Conservation (phyloP, 2,888 invertebrate species). For the Drosophila dives region DNA sequence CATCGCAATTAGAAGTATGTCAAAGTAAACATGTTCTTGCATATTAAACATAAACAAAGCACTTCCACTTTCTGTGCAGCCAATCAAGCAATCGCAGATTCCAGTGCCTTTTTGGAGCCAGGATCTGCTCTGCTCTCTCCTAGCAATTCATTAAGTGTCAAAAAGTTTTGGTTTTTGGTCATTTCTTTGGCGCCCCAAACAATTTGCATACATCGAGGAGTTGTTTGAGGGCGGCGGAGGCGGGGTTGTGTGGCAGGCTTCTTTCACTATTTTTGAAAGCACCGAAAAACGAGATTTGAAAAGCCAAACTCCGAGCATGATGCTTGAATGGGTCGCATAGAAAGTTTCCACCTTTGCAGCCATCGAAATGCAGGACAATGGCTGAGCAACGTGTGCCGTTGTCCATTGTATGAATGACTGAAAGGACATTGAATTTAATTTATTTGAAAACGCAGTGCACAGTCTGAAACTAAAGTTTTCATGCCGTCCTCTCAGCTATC, state of each 20-base stretch:
- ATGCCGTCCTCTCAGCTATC: slow-evolving; percentile 2
- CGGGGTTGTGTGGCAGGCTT: background rate
- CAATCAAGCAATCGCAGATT: slow-evolving; percentile 42
- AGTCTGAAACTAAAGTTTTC: slow-evolving; percentile 70
- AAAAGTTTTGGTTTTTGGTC: slow-evolving; percentile 78
- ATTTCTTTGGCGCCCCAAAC: slow-evolving; percentile 64
- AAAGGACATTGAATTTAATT: slow-evolving; percentile 80
- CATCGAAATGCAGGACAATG: slow-evolving; percentile 64
- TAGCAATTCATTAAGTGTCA: slow-evolving; percentile 76
- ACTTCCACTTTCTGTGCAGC: slow-evolving; percentile 48
- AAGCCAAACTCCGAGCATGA: slow-evolving; percentile 54
- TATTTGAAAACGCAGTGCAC: slow-evolving; percentile 71
- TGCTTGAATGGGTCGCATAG: slow-evolving; percentile 69
- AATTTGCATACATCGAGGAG: slow-evolving; percentile 68
- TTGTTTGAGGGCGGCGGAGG: slow-evolving; percentile 2
- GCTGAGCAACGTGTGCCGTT: slow-evolving; percentile 50
- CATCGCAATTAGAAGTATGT: slow-evolving; percentile 72
- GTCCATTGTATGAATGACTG: slow-evolving; percentile 75
- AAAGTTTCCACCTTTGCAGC: slow-evolving; percentile 69
- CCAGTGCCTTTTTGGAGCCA: slow-evolving; percentile 18
- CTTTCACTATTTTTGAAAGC: slow-evolving; percentile 45
- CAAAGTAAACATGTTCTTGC: slow-evolving; percentile 74
- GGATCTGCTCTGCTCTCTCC: background rate
- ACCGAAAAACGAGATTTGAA: slow-evolving; percentile 51
- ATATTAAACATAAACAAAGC: slow-evolving; percentile 60